These are phyloP conservation scores for Nomada ferruginata DNA, from an alignment of 2,888 invertebrate species.

Conservation along the genomic window DNA sequence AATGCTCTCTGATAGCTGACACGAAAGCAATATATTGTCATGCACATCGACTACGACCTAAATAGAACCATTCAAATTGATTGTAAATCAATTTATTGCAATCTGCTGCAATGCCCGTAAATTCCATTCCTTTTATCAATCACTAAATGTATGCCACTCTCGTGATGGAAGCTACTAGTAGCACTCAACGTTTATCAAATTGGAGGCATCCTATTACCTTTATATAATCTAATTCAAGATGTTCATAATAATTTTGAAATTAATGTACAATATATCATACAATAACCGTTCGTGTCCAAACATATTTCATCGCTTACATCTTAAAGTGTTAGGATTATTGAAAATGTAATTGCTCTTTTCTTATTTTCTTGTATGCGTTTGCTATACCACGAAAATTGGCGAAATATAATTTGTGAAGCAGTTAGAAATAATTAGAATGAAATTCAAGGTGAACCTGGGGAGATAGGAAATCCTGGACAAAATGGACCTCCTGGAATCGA, in stretches of 20 bases:
- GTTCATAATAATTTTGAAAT: background rate
- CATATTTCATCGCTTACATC: too few species aligned
- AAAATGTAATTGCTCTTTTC: too few species aligned
- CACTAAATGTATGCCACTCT: conserved; percentile 32
- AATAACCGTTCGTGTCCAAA: too few species aligned
- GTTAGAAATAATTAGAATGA: background rate
- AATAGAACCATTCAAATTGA: conserved; percentile 70
- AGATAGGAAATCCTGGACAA: conserved; percentile 79
- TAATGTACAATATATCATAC: background rate
- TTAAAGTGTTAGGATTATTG: too few species aligned
- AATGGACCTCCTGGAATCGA: conserved; percentile 78
- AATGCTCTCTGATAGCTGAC: conserved; percentile 14
- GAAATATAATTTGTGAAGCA: background rate
- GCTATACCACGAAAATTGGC: too few species aligned
- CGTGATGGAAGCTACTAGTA: background rate
- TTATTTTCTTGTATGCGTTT: too few species aligned
- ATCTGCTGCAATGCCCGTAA: conserved; percentile 61
- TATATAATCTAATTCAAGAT: conserved; percentile 8
- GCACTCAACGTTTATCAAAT: background rate
- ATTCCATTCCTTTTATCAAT: conserved; percentile 51
- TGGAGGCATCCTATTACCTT: background rate
- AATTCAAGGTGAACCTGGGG: conserved; percentile 77
- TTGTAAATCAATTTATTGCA: conserved; percentile 77
- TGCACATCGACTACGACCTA: conserved; percentile 68
- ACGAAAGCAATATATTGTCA: conserved; percentile 4